Evolutionary conservation across 1,140 invertebrate species (phyloP), one percentile per base, ranked within the genome.

Genomic region (Bombus confusus): DNA sequence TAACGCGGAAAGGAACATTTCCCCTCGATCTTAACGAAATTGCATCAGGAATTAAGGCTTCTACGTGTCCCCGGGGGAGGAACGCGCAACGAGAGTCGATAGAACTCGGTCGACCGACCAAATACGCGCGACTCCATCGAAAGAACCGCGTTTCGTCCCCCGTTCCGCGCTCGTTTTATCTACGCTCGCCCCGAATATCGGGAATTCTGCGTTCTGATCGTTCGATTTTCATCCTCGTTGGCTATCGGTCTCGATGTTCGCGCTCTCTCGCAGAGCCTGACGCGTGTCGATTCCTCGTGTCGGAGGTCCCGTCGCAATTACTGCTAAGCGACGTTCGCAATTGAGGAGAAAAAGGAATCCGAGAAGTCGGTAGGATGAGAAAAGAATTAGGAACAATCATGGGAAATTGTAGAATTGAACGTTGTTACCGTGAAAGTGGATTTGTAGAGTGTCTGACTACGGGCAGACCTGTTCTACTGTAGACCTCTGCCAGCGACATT

Each of bases 11-110:
- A 68, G 47, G 81, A 43, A 57, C 68, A 37, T 78, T 71, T 59
- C 64, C 28, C 9, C n/a, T 10, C 18, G 75, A 47, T 71, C 76
- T 84, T 80, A 79, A 37, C 66, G 83, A 72, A 80, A 84, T 84
- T 72, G 83, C 83, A 62, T 47, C 66, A 72, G 66, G 37, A 84
- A 84, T 69, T 52, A 68, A 57, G 62, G 81, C 9, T 12, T 22
- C 31, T 22, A 13, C 57, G n/a, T 37, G 34, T 39, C 34, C 34
- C 43, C 72, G 0, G 2, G 80, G 41, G 59, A 22, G 13, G 28
- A n/a, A n/a, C 25, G 34, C 10, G 79, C 28, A 34, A 77, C n/a
- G 18, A 13, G 43, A 52, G 31, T 52, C 62, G 71, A 68, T 28
- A 18, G 12, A n/a, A 28, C 25, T 71, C 41, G n/a, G n/a, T 71